Evolutionary conservation across 1,140 invertebrate genomes (phyloP).

Genomic region (Meloidogyne chitwoodi): DNA sequence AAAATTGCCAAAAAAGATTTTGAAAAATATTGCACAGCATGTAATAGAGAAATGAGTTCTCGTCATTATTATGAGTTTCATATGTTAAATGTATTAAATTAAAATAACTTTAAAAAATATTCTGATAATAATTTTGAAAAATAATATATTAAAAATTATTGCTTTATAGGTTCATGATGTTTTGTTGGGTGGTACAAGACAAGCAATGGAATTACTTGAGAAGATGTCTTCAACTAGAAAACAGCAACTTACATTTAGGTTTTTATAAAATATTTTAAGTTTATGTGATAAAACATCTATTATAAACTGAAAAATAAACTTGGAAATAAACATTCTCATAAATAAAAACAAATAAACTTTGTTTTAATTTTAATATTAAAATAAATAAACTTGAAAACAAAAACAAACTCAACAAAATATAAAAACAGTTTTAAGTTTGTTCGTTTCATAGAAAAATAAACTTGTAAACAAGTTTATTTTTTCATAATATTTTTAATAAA

Average conservation of each 20-base stretch:
- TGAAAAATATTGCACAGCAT: constrained; percentile 14
- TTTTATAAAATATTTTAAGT: neutral
- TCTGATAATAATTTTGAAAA: neutral
- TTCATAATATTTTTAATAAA: no score
- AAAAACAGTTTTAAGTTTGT: no score
- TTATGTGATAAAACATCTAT: neutral
- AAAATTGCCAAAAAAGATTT: constrained; percentile 1
- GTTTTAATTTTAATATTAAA: no score
- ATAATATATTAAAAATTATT: neutral
- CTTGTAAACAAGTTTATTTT: no score
- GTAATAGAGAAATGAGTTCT: constrained; percentile 12
- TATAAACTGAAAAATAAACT: neutral
- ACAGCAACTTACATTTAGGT: constrained; percentile 12
- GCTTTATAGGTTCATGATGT: constrained; percentile 1
- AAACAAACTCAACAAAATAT: no score
- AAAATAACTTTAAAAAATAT: neutral
- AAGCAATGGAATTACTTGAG: neutral
- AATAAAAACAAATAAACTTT: no score
- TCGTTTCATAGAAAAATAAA: no score
- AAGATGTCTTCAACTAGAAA: neutral
- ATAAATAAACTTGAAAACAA: no score
- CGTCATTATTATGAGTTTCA: constrained; percentile 19
- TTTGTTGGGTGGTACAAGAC: neutral
- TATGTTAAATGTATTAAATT: constrained; percentile 12
- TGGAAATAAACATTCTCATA: no score